These are phyloP conservation scores for Leptocoma aspasia DNA, from an alignment of 2,113 vertebrate species.

Conservation along the genomic window DNA sequence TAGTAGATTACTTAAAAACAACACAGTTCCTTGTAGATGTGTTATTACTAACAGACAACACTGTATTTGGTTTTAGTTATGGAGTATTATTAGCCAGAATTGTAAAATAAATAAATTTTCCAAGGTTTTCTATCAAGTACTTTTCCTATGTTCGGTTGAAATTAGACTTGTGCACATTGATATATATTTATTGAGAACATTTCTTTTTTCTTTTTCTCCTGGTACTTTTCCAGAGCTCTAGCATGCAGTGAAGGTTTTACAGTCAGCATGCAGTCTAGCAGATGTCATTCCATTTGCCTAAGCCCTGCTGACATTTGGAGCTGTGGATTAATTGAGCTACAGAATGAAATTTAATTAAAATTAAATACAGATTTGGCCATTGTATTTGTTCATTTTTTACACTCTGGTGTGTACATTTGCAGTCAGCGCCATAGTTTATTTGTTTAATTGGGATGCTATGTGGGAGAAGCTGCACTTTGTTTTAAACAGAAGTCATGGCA, in stretches of 20 bases:
- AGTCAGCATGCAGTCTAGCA: slow-evolving; percentile 86
- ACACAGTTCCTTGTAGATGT: background rate
- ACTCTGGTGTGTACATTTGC: slow-evolving; percentile 76
- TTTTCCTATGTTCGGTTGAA: slow-evolving; percentile 27
- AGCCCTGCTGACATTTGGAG: slow-evolving; percentile 97
- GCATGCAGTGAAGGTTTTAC: slow-evolving; percentile 84
- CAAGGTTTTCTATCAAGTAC: slow-evolving; percentile 34
- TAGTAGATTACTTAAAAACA: background rate
- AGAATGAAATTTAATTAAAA: slow-evolving; percentile 96
- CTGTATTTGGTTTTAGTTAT: background rate
- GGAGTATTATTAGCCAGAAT: background rate
- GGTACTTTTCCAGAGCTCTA: slow-evolving; percentile 73
- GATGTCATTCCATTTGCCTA: slow-evolving; percentile 98
- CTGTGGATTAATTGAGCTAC: slow-evolving; percentile 88
- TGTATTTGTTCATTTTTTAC: slow-evolving; percentile 80
- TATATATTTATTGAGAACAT: slow-evolving; percentile 66
- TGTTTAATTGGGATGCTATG: slow-evolving; percentile 81
- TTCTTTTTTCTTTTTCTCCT: slow-evolving; percentile 63
- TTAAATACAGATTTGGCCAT: slow-evolving; percentile 87
- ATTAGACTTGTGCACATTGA: slow-evolving; percentile 60
- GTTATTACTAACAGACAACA: background rate
- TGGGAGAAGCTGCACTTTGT: slow-evolving; percentile 76
- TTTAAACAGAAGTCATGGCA: slow-evolving; percentile 64
- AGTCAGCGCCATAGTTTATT: slow-evolving; percentile 79
- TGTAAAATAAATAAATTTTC: background rate